Conservation (phyloP, 2,888 invertebrate genomes). For the Caenorhabditis uteleia region DNA sequence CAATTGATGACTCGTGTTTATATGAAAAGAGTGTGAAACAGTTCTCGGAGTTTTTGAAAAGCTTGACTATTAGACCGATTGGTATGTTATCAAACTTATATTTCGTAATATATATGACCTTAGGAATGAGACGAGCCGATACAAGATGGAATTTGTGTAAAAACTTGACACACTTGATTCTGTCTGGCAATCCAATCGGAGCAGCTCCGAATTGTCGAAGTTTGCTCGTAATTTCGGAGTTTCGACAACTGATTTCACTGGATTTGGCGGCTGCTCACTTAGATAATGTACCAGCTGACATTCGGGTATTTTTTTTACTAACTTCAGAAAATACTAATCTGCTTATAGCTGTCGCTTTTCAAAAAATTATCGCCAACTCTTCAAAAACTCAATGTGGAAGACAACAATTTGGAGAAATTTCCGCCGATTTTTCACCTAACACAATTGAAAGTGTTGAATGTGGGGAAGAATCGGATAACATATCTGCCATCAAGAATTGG, state of each 20-base stretch:
- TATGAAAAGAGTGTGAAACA: slow-evolving; percentile 1
- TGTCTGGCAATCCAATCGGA: slow-evolving; percentile 20
- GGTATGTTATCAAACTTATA: too few relatives aligned
- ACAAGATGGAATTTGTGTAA: slow-evolving; percentile 7
- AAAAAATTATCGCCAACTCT: too few relatives aligned
- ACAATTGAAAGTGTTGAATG: too few relatives aligned
- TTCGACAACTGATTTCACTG: background rate
- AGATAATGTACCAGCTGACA: background rate
- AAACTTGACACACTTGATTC: slow-evolving; percentile 5
- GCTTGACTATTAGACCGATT: slow-evolving; percentile 9
- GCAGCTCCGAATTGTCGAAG: background rate
- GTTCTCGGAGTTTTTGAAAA: slow-evolving; percentile 4
- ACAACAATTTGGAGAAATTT: too few relatives aligned
- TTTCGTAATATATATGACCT: too few relatives aligned
- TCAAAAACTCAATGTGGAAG: too few relatives aligned
- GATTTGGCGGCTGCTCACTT: slow-evolving; percentile 3
- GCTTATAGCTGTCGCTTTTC: too few relatives aligned
- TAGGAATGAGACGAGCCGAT: too few relatives aligned
- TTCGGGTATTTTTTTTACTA: background rate
- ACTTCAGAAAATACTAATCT: too few relatives aligned
- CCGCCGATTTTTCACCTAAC: too few relatives aligned
- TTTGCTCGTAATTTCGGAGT: slow-evolving; percentile 8
- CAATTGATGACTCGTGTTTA: background rate
- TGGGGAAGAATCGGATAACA: too few relatives aligned
- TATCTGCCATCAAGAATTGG: too few relatives aligned